Base-by-base conservation (phyloP, 2,888 invertebrate genomes). In the Sphinx pinastri region DNA sequence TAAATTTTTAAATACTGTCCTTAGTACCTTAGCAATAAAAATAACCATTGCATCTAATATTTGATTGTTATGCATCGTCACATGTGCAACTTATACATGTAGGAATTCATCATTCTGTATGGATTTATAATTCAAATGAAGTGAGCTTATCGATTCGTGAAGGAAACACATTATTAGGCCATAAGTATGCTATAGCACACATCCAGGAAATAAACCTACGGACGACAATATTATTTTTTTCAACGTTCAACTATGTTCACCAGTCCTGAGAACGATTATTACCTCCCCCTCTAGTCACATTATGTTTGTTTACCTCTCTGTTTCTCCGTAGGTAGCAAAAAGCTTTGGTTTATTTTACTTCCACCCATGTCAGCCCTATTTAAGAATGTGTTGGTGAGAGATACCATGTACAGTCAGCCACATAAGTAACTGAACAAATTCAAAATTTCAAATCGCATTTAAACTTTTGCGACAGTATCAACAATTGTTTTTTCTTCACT, bases 161-260 rank as follows among this genome's bases (percentile, higher is more conserved):
- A n/a, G 10, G 16, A 47, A 16, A 45, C 45, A 12, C 58, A 59
- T 59, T 60, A 60, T 60, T 16, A 45, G 47, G 16, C 16, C 16
- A 12, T 60, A 60, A 16, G 45, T 47, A 60, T 60, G 45, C 45
- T 12, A 47, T 47, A 45, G 19, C 57, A 16, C 16, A 54, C 11
- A 47, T 47, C 45, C 60, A 60, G 16, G 16, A 47, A 47, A 47
- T 60, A 47, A 47, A 45, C 60, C n/a, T 60, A n/a, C 58, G 58
- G 11, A 45, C 16, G 60, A 60, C n/a, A 16, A 38, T 6, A 19
- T 16, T 60, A 10, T 10, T 60, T 54, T 16, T 3, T 60, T 60
- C 3, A 16, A 60, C 60, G 47, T 47, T 60, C 47, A 60, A 16
- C n/a, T 47, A 60, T 57, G 16, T 60, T 47, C 16, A 60, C 16